A percentile compares a stretch with the other conserved stretches of the same genome.
phyloP scores from a whole-genome alignment of 2,888 invertebrate genomes.

The Latrodectus elegans region DNA sequence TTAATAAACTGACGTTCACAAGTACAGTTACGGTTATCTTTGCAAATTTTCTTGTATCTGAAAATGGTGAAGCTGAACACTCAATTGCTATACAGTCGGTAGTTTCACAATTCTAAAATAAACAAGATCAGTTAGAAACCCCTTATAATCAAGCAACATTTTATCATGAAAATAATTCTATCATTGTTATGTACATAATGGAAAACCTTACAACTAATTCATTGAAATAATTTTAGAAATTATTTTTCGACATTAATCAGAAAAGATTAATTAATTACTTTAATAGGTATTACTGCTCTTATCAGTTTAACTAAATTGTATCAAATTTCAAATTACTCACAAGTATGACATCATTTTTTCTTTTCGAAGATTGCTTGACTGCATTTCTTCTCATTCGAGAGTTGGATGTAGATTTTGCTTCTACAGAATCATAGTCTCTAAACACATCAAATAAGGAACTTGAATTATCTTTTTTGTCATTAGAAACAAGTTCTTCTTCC shows the following conservation, averaged over 20 bases:
- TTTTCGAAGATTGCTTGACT: constrained; percentile 2
- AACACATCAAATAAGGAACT: constrained; percentile 2
- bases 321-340: constrained; percentile 25
- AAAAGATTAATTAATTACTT: no score
- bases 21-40: constrained; percentile 41
- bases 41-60: constrained; percentile 59
- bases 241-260: no score
- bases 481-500: constrained; percentile 31
- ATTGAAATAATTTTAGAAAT: no score
- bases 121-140: background rate
- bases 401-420: background rate
- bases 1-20: constrained; percentile 43
- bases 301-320: background rate
- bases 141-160: no score
- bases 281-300: no score
- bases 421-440: background rate
- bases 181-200: no score
- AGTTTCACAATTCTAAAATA: constrained; percentile 61
- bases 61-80: constrained; percentile 60
- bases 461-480: constrained; percentile 20
- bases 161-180: no score
- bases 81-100: constrained; percentile 47
- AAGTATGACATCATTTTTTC: constrained; percentile 36
- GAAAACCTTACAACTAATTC: no score
- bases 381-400: constrained; percentile 19